phyloP scores from a whole-genome alignment of 2,113 vertebrate species.

The Nyctereutes procyonoides region DNA sequence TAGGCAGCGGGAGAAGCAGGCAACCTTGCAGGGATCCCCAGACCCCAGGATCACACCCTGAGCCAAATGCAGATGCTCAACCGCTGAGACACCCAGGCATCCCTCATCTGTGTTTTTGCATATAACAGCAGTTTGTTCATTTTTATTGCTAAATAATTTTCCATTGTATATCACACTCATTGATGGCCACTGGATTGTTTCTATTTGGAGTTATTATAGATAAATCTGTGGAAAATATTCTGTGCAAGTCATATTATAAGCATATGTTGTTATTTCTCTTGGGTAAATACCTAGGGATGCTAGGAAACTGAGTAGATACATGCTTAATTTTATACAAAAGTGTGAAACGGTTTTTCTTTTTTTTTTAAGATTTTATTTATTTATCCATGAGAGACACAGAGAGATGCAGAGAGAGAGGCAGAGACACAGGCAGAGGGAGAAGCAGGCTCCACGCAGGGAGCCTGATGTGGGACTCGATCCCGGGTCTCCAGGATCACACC shows the following conservation, averaged over 20 bases:
- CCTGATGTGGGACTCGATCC: too few relatives aligned
- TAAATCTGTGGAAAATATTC: background rate
- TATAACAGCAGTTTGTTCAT: background rate
- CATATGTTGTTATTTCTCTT: background rate
- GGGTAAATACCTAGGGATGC: background rate
- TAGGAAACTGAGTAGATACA: background rate
- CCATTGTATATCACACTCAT: background rate
- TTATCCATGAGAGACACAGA: too few relatives aligned
- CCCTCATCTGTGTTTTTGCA: background rate
- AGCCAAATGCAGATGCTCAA: too few relatives aligned
- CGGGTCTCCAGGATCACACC: too few relatives aligned
- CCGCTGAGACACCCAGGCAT: too few relatives aligned
- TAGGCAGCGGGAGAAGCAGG: too few relatives aligned
- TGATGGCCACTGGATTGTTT: background rate
- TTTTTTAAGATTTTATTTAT: too few relatives aligned
- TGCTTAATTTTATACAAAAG: background rate
- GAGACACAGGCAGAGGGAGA: too few relatives aligned
- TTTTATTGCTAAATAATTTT: background rate
- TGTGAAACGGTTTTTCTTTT: background rate
- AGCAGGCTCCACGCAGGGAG: too few relatives aligned
- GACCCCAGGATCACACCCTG: too few relatives aligned
- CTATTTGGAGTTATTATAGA: background rate
- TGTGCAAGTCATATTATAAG: background rate
- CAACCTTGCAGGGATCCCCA: too few relatives aligned
- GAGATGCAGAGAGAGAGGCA: too few relatives aligned